Conservation (phyloP, 2,888 invertebrate species). For the Apodemia hepburni region DNA sequence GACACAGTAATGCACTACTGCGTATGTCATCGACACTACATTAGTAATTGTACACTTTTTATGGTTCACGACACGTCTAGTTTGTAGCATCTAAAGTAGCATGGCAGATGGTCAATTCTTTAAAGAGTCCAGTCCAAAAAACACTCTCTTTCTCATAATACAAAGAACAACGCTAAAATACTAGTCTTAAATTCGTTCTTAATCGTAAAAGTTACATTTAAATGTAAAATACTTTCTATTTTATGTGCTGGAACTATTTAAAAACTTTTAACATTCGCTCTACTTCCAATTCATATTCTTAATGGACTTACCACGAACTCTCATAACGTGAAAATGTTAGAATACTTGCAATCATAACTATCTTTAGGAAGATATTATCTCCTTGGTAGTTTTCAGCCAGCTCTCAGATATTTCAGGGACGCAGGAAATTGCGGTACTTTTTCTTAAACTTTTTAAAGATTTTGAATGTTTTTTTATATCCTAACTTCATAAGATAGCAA, state of each 20-base stretch:
- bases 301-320: constrained; percentile 52
- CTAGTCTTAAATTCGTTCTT: constrained; percentile 13
- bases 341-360: constrained; percentile 30
- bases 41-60: too few species aligned
- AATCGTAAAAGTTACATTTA: constrained; percentile 37
- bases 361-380: constrained; percentile 18
- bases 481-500: too few species aligned
- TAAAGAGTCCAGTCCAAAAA: too few species aligned
- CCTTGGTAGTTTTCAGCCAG: constrained; percentile 2
- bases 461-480: too few species aligned
- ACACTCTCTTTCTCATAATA: too few species aligned
- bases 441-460: neutral
- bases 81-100: too few species aligned
- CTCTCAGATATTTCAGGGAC: neutral
- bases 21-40: too few species aligned
- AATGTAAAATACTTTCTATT: constrained; percentile 49
- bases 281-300: constrained; percentile 56
- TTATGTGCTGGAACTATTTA: constrained; percentile 45
- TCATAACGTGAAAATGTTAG: constrained; percentile 32
- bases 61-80: too few species aligned
- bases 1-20: too few species aligned
- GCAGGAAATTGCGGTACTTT: neutral
- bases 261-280: constrained; percentile 53
- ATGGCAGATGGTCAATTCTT: too few species aligned
- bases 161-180: neutral